These are phyloP conservation scores for Artemia franciscana DNA, from an alignment of 1,140 invertebrate species.

Conservation along the genomic window DNA sequence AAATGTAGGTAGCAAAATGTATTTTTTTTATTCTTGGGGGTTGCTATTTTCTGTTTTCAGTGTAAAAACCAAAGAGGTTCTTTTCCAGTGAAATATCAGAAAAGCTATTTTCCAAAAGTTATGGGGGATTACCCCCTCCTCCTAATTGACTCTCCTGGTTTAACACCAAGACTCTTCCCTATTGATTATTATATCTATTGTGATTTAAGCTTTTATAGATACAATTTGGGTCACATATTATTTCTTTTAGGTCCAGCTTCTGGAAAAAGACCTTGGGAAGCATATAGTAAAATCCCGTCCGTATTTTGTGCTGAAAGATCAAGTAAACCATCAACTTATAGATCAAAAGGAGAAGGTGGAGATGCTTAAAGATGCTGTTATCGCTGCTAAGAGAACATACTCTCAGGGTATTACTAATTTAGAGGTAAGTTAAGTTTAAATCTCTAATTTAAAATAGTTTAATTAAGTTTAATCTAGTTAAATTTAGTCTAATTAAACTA, in stretches of 20 bases:
- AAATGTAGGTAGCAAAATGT: no score
- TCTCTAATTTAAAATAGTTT: neutral
- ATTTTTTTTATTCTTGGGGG: no score
- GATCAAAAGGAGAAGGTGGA: neutral
- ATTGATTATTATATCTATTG: no score
- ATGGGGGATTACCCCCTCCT: no score
- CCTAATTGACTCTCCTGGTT: no score
- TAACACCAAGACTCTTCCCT: no score
- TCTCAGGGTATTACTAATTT: neutral
- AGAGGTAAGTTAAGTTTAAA: neutral
- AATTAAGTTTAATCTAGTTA: no score
- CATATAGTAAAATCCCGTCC: neutral
- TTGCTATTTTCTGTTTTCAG: no score
- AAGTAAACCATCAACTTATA: neutral
- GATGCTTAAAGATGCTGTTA: neutral
- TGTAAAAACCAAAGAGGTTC: no score
- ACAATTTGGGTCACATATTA: neutral
- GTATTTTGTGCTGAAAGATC: neutral
- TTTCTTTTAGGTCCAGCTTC: neutral
- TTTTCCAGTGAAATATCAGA: no score
- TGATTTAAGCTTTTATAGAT: neutral
- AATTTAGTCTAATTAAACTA: no score
- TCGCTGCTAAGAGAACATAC: neutral
- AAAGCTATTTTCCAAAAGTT: no score
- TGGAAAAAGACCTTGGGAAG: neutral